Evolutionary conservation across 2,797 vertebrate species (phyloP).

Genomic region (Enteromius anoplus): DNA sequence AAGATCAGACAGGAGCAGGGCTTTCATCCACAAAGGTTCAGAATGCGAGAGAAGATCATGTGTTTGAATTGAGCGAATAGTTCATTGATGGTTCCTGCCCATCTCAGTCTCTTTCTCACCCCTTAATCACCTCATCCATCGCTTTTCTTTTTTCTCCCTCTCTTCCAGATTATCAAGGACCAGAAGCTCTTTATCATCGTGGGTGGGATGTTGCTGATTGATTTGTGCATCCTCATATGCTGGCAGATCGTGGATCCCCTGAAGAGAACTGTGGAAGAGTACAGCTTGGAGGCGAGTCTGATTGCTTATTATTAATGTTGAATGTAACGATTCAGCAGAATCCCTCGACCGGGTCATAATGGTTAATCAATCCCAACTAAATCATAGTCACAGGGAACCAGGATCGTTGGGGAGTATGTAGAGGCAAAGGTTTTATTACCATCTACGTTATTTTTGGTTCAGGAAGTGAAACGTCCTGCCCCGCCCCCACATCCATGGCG

Average conservation of each 20-base stretch:
- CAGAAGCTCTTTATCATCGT: constrained; percentile 98
- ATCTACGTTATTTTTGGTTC: constrained; percentile 72
- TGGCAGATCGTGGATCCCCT: constrained; percentile 99
- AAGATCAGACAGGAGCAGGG: constrained; percentile 74
- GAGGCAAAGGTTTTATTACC: constrained; percentile 16
- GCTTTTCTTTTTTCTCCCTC: constrained; percentile 43
- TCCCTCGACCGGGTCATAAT: constrained; percentile 5
- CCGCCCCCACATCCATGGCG: constrained; percentile 65
- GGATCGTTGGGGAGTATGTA: constrained; percentile 12
- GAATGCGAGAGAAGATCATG: constrained; percentile 62
- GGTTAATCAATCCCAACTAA: constrained; percentile 41
- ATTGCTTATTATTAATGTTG: constrained; percentile 45
- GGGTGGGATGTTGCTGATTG: constrained; percentile 97
- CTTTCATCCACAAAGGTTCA: constrained; percentile 82
- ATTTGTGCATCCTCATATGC: constrained; percentile 98
- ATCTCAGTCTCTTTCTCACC: constrained; percentile 41
- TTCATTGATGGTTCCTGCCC: constrained; percentile 30
- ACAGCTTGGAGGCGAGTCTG: constrained; percentile 94
- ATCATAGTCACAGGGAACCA: constrained; percentile 27
- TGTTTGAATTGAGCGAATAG: constrained; percentile 44
- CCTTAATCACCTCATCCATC: constrained; percentile 42
- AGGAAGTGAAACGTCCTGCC: constrained; percentile 70
- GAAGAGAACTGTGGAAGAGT: constrained; percentile 94
- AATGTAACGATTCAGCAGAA: constrained; percentile 33
- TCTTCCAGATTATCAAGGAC: constrained; percentile 97